Evolutionary conservation across 2,797 vertebrate genomes (phyloP).

Genomic region (Synanceia verrucosa): DNA sequence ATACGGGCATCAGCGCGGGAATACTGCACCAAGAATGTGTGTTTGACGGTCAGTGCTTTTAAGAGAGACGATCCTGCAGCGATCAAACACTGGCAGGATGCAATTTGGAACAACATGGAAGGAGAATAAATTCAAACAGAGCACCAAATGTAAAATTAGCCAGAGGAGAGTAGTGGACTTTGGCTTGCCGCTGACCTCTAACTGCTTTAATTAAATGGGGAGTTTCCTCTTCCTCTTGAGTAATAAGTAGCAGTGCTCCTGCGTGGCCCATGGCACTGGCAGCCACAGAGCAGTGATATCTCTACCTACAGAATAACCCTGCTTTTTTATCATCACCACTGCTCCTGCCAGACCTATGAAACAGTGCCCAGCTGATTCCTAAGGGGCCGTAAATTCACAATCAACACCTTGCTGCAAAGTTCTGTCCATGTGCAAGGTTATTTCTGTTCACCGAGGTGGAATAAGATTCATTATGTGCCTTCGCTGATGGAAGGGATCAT

Average conservation of each 20-base stretch:
- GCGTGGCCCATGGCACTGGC: slow-evolving; percentile 39
- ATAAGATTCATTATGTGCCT: slow-evolving; percentile 32
- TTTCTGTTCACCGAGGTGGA: slow-evolving; percentile 30
- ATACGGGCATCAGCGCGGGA: slow-evolving; percentile 27
- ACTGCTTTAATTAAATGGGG: slow-evolving; percentile 78
- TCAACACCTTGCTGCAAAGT: slow-evolving; percentile 39
- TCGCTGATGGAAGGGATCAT: slow-evolving; percentile 44
- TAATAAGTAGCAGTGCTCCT: slow-evolving; percentile 70
- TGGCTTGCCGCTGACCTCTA: slow-evolving; percentile 70
- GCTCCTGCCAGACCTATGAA: slow-evolving; percentile 41
- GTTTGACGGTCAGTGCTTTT: slow-evolving; percentile 63
- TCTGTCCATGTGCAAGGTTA: slow-evolving; percentile 25
- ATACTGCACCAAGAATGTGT: slow-evolving; percentile 31
- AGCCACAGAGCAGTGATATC: slow-evolving; percentile 55
- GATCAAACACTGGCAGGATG: slow-evolving; percentile 66
- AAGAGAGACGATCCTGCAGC: slow-evolving; percentile 58
- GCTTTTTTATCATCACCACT: slow-evolving; percentile 51
- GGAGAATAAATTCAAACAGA: slow-evolving; percentile 63
- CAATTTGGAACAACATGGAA: slow-evolving; percentile 70
- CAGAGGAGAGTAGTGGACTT: slow-evolving; percentile 65
- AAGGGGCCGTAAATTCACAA: slow-evolving; percentile 17
- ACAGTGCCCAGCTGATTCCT: slow-evolving; percentile 35
- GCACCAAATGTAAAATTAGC: slow-evolving; percentile 68
- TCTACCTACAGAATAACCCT: slow-evolving; percentile 55
- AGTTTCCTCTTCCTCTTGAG: slow-evolving; percentile 72